Base-by-base conservation (phyloP, 35 echinoderm and acorn worm genomes). In the Apostichopus japonicus region DNA sequence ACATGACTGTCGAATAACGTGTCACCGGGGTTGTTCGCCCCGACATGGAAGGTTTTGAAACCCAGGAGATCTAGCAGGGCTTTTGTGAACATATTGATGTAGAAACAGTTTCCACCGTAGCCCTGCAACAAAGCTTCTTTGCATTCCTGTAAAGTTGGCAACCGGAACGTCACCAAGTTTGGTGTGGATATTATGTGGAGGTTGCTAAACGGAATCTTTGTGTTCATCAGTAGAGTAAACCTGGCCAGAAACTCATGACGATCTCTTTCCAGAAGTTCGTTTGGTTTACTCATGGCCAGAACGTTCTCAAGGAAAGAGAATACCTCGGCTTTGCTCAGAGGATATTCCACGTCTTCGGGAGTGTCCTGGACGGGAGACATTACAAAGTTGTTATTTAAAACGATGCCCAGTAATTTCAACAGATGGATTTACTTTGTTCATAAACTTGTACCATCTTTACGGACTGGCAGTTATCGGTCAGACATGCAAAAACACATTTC, bases 81-180 rank as follows among this genome's bases (percentile, higher is more conserved):
- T 44, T 89, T 89, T 6, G 67, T 89, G 24, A 89, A 89, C 0
- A 72, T 65, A 15, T 89, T 89, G 23, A 89, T 89, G 15, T 53
- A 53, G 14, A 89, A 16, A 23, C 86, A 89, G 59, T 52, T 52
- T 15, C 86, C 86, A 72, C 86, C 86, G 0, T 72, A 51, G 10
- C 61, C 8, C 19, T 57, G 9, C 22, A 89, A 72, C n/a, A 89
- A 44, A 21, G 22, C 63, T 24, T 89, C 44, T 63, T 89, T 89
- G 8, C 59, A 23, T 33, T 89, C 67, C 25, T 89, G 56, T 23
- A 89, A 89, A 57, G 53, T 57, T 57, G 81, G 81, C 2, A 14
- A n/a, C n/a, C 6, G 7, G 1, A 75, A 2, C 1, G 71, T 19
- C 15, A 23, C 21, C 71, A n/a, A n/a, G n/a, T 75, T n/a, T 1